Evolutionary conservation across 2,113 vertebrate species (phyloP).

Genomic region (Ctenodactylus gundi): DNA sequence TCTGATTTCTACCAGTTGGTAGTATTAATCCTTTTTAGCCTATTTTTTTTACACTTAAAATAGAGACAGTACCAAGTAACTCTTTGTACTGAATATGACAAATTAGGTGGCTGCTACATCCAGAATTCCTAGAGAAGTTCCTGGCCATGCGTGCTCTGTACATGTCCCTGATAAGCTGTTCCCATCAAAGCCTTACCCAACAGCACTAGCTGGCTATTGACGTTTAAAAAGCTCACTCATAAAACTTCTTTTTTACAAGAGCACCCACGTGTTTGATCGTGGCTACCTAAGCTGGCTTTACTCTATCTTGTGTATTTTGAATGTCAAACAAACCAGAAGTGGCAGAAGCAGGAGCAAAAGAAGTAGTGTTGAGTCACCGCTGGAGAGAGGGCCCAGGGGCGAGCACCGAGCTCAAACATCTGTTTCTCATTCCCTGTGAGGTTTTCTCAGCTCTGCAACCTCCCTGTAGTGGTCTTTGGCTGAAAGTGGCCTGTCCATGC

Average conservation of each 20-base stretch:
- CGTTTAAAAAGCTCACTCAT: background rate
- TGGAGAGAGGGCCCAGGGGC: background rate
- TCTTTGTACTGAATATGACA: background rate
- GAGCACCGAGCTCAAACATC: conserved; percentile 4
- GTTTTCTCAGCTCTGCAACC: background rate
- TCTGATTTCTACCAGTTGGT: background rate
- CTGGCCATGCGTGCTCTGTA: background rate
- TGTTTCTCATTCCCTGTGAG: background rate
- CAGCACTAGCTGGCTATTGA: background rate
- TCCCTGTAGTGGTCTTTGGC: background rate
- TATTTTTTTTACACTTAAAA: background rate
- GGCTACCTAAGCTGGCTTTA: background rate
- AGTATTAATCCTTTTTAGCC: background rate
- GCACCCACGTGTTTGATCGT: background rate
- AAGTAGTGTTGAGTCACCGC: background rate
- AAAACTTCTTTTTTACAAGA: background rate
- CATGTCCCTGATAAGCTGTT: background rate
- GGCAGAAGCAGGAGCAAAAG: background rate
- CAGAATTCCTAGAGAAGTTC: background rate
- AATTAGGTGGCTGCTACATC: background rate
- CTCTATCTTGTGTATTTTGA: background rate
- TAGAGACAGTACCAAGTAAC: background rate
- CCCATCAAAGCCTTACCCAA: background rate
- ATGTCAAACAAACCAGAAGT: background rate
- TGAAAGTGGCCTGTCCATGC: background rate